phyloP scores from a whole-genome alignment of 2,113 vertebrate species.

The Tautogolabrus adspersus region DNA sequence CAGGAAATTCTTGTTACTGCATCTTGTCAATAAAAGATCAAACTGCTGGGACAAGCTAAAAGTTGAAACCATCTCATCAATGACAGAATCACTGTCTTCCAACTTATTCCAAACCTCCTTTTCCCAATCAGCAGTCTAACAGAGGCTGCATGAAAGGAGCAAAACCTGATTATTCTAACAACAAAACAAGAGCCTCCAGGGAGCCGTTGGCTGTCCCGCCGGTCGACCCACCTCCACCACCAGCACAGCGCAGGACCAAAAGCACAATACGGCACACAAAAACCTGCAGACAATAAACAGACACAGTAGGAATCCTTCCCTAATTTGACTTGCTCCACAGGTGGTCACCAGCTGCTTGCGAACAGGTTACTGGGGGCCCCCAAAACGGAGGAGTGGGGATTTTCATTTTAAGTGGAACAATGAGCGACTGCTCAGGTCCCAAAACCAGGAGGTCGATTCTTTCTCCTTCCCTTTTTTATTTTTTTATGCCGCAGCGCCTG shows the following conservation, averaged over 20 bases:
- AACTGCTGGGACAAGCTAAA: background rate
- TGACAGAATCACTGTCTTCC: background rate
- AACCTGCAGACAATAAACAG: conserved; percentile 90
- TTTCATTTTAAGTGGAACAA: conserved; percentile 84
- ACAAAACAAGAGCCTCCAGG: conserved; percentile 47
- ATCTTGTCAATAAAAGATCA: background rate
- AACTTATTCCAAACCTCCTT: background rate
- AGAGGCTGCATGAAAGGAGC: conserved; percentile 11
- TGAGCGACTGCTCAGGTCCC: conserved; percentile 86
- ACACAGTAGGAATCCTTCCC: conserved; percentile 92
- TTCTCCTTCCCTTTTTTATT: conserved; percentile 72
- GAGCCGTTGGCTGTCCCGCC: conserved; percentile 37
- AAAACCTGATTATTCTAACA: conserved; percentile 45
- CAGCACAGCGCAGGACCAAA: conserved; percentile 77
- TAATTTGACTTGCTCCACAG: conserved; percentile 98
- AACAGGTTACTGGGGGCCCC: conserved; percentile 91
- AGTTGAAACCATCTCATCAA: background rate
- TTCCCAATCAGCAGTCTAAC: conserved; percentile 15
- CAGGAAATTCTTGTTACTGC: background rate
- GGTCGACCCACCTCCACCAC: conserved; percentile 68
- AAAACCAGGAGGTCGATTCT: conserved; percentile 87
- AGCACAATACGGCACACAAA: conserved; percentile 85
- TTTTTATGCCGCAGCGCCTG: conserved; percentile 86
- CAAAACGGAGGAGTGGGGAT: conserved; percentile 27
- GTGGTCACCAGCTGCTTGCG: conserved; percentile 93